Base-by-base conservation (phyloP, 2,888 invertebrate genomes). In the Hirtodrosophila histrioides region DNA sequence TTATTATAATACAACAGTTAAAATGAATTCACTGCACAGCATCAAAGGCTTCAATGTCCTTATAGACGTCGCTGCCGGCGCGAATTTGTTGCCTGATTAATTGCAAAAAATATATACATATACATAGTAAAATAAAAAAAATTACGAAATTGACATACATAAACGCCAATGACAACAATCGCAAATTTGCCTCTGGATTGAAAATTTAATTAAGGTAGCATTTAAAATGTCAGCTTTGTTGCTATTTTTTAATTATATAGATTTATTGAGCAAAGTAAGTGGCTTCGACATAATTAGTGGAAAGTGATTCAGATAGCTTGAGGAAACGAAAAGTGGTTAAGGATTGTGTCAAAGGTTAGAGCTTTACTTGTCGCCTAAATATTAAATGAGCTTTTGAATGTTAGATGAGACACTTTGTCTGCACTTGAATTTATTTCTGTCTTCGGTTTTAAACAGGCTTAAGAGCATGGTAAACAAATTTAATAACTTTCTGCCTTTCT, bases 201-300 rank as follows among this genome's bases (percentile, higher is more conserved):
- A 40, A 54, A 61, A 70, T 61, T 69, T 75, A 75, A 73, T 75
- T 54, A 61, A 36, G 45, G 33, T n/a, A 4, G 24, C 51, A 41
- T 61, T 53, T 37, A 53, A 66, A 41, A 46, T 37, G 33, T 7
- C 24, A 54, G 24, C 31, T 57, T 50, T 46, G 43, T 43, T 46
- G 12, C 6, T 27, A 33, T 10, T 43, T 36, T 31, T 57, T 50
- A 64, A n/a, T 55, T 69, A 56, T 41, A 45, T 49, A 41, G 39
- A 63, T 58, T 55, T 63, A 63, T 63, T 58, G 53, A 68, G 50
- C 57, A 63, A 63, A 55, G 58, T 66, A 55, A 51, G 51, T 23
- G 51, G 27, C 17, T 39, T 43, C 17, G 17, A 17, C 17, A 17
- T 17, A 17, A 17, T 17, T 17, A 17, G 17, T 17, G 17, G 17